These are phyloP conservation scores for Agelaius phoeniceus DNA, from an alignment of 2,113 vertebrate species.

Conservation along the genomic window DNA sequence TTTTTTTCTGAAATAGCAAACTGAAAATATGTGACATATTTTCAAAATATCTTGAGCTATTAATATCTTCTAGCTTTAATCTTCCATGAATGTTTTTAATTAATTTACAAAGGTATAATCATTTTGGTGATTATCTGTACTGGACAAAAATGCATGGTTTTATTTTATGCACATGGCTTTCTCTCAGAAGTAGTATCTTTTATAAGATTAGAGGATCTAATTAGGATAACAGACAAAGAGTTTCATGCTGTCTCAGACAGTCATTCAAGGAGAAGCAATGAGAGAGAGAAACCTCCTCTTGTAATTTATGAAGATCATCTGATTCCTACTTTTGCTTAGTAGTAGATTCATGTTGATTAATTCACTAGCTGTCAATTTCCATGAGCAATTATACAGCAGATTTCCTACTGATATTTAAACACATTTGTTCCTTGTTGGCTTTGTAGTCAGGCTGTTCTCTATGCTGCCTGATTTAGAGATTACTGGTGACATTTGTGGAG, in stretches of 20 bases:
- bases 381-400: not conserved
- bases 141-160: not conserved
- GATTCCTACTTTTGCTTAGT: not conserved
- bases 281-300: not conserved
- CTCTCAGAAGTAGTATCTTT: not conserved
- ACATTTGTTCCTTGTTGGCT: not conserved
- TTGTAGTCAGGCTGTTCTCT: not conserved
- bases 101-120: not conserved
- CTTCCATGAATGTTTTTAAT: not conserved
- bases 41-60: not conserved
- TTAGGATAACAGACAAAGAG: not conserved
- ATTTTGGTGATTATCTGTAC: not conserved
- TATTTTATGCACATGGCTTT: not conserved
- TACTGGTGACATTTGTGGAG: not conserved
- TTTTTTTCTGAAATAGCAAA: not conserved
- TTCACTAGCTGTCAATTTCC: not conserved
- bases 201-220: not conserved
- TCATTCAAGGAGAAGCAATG: not conserved
- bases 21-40: not conserved
- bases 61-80: not conserved
- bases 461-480: not conserved
- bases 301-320: not conserved
- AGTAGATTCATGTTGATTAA: not conserved
- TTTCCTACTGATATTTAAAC: not conserved
- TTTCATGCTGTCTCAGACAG: not conserved